Evolutionary conservation across 2,113 vertebrate species (phyloP).

Genomic region (Opisthocomus hoazin): DNA sequence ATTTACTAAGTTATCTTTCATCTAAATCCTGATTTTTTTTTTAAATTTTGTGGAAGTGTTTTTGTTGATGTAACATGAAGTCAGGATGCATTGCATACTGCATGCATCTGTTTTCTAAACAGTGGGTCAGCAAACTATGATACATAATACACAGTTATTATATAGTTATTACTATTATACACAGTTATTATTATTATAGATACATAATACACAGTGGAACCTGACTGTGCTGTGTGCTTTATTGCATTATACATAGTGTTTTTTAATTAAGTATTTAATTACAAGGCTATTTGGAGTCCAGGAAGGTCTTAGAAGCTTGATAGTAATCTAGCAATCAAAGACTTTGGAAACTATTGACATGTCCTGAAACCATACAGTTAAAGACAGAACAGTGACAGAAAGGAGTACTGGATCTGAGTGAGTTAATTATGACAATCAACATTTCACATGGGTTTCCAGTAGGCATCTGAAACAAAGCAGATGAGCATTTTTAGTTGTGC

Average conservation of each 20-base stretch:
- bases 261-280: not conserved
- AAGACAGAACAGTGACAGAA: not conserved
- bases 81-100: not conserved
- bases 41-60: not conserved
- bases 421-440: not conserved
- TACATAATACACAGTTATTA: rapidly evolving
- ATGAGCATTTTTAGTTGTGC: not conserved
- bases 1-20: not conserved
- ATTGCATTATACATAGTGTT: not conserved
- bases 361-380: not conserved
- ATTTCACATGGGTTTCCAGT: not conserved
- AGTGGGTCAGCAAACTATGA: not conserved
- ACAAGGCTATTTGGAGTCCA: not conserved
- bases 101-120: not conserved
- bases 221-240: not conserved
- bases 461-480: not conserved
- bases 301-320: not conserved
- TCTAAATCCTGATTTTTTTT: not conserved
- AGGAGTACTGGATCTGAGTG: not conserved
- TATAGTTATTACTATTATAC: too few species aligned
- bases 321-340: not conserved
- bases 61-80: not conserved
- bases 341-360: not conserved
- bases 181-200: too few species aligned
- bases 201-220: not conserved